phyloP scores from a whole-genome alignment of 2,113 vertebrate genomes.

The Petrocephalus zakoni region DNA sequence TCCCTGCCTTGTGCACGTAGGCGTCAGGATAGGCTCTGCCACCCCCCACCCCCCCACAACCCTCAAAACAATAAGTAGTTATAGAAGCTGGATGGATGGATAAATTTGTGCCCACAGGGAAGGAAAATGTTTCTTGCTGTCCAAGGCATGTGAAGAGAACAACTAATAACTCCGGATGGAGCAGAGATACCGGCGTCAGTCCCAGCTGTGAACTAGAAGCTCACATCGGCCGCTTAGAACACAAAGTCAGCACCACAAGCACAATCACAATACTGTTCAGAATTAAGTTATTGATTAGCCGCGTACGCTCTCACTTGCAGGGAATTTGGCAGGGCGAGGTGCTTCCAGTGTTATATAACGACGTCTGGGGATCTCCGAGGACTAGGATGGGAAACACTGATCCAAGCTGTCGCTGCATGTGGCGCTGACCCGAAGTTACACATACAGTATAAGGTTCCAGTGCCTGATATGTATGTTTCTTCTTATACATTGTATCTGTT shows the following conservation, averaged over 20 bases:
- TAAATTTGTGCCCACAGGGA: background rate
- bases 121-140: background rate
- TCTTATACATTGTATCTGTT: background rate
- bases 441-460: background rate
- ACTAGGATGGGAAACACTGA: background rate
- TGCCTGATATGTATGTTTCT: background rate
- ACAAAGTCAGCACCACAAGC: background rate
- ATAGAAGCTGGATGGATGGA: background rate
- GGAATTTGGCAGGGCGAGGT: no score
- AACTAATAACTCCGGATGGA: background rate
- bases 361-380: background rate
- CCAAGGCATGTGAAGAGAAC: no score
- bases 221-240: background rate
- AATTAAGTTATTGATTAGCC: background rate
- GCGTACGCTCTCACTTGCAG: background rate
- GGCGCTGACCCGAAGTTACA: background rate
- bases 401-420: background rate
- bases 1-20: no score
- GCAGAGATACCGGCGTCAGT: background rate
- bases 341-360: background rate
- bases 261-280: background rate
- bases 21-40: no score
- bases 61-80: background rate
- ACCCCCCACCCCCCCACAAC: no score
- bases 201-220: background rate